Conservation (phyloP, 2,797 vertebrate genomes). For the Atherinosoma microstoma region DNA sequence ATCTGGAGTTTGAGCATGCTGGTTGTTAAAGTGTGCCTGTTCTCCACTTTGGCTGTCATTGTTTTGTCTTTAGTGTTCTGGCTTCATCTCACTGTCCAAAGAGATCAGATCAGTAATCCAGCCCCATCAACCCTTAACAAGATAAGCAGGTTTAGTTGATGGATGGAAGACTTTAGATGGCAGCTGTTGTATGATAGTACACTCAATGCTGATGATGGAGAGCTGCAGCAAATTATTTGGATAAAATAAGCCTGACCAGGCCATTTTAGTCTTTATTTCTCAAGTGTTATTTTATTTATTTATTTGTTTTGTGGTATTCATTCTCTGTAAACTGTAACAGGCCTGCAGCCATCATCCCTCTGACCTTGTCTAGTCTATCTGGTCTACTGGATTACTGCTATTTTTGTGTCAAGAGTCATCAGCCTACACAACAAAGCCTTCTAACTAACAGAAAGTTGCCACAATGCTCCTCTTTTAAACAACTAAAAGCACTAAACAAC, state of each 20-base stretch:
- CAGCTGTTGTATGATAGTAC: constrained; percentile 34
- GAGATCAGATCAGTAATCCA: neutral
- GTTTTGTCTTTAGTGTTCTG: neutral
- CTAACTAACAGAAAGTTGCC: neutral
- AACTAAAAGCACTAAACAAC: too few relatives aligned
- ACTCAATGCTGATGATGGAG: constrained; percentile 16
- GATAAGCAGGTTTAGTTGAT: constrained; percentile 2
- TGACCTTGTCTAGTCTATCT: constrained; percentile 56
- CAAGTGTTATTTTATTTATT: constrained; percentile 34
- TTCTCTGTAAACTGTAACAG: constrained; percentile 11
- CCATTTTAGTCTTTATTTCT: constrained; percentile 35
- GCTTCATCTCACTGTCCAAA: neutral
- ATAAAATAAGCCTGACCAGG: neutral
- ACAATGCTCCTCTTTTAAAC: neutral
- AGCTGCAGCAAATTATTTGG: constrained; percentile 16
- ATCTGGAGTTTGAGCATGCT: neutral
- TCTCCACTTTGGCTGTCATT: neutral
- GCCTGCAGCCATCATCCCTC: constrained; percentile 30
- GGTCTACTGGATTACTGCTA: constrained; percentile 54
- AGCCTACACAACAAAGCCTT: neutral
- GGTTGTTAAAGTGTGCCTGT: neutral
- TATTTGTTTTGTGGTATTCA: constrained; percentile 33
- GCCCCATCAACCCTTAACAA: neutral
- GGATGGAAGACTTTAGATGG: constrained; percentile 11
- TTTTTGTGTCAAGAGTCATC: constrained; percentile 16